These are phyloP conservation scores for Urechis unicinctus DNA, from an alignment of 2,888 invertebrate species.

Conservation along the genomic window DNA sequence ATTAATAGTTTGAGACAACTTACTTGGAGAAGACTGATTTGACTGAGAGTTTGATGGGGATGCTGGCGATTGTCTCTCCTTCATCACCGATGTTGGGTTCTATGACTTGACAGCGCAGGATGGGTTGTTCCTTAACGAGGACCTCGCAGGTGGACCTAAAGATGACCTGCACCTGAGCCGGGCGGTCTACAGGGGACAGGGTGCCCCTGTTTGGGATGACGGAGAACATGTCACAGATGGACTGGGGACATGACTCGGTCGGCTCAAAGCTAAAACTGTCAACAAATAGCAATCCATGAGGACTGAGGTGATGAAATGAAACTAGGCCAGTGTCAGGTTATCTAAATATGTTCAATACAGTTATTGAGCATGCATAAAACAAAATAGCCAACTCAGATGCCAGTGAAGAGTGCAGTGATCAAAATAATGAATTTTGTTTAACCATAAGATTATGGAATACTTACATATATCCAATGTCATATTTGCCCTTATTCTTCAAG, in stretches of 20 bases:
- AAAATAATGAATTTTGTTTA: too few species aligned
- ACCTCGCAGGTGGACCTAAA: slow-evolving; percentile 46
- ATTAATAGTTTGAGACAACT: slow-evolving; percentile 13
- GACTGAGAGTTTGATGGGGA: slow-evolving; percentile 50
- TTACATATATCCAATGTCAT: slow-evolving; percentile 49
- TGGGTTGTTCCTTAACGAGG: slow-evolving; percentile 42
- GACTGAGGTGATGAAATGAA: not conserved
- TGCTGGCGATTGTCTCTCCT: slow-evolving; percentile 48
- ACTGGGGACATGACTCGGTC: slow-evolving; percentile 31
- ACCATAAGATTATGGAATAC: too few species aligned
- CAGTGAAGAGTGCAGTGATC: too few species aligned
- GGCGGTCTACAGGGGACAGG: slow-evolving; percentile 41
- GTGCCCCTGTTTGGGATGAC: slow-evolving; percentile 40
- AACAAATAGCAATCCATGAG: not conserved
- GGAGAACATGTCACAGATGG: slow-evolving; percentile 40
- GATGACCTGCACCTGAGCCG: slow-evolving; percentile 37
- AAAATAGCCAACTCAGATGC: too few species aligned
- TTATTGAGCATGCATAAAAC: too few species aligned
- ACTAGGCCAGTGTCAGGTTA: too few species aligned
- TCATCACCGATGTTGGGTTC: slow-evolving; percentile 44
- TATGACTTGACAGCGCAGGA: slow-evolving; percentile 48
- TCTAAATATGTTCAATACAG: too few species aligned
- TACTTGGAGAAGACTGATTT: slow-evolving; percentile 50
- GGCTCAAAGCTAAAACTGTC: slow-evolving; percentile 43
- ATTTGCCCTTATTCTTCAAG: slow-evolving; percentile 52